phyloP scores from a whole-genome alignment of 2,797 vertebrate species.

The Calcarius lapponicus region DNA sequence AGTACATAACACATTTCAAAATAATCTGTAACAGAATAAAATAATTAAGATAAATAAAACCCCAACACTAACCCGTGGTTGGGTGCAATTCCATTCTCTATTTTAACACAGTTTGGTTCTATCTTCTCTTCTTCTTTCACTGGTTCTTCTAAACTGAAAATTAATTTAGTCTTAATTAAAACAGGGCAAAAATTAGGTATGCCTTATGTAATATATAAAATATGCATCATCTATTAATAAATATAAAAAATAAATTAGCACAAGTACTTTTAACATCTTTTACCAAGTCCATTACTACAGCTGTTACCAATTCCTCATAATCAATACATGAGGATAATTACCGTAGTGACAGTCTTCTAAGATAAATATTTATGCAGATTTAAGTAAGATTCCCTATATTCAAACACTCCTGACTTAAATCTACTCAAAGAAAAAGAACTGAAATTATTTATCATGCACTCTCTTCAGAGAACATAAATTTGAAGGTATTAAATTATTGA shows the following conservation, averaged over 20 bases:
- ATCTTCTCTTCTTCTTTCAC: slow-evolving; percentile 78
- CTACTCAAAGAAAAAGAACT: neutral
- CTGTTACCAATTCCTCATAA: neutral
- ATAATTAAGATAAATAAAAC: neutral
- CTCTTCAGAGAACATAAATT: neutral
- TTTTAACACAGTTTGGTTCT: slow-evolving; percentile 78
- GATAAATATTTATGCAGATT: neutral
- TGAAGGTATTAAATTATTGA: neutral
- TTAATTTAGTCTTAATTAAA: slow-evolving; percentile 5
- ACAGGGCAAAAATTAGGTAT: neutral
- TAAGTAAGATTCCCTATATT: neutral
- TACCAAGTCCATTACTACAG: neutral
- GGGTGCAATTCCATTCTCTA: slow-evolving; percentile 88
- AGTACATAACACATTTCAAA: neutral
- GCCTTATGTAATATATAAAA: neutral
- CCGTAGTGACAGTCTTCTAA: neutral
- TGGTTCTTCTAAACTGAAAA: slow-evolving; percentile 72
- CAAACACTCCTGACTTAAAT: neutral
- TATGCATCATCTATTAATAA: neutral
- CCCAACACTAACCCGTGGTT: slow-evolving; percentile 81
- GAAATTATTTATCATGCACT: neutral
- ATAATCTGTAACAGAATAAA: neutral
- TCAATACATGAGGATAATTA: neutral
- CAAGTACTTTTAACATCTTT: neutral
- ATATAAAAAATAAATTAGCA: neutral